Conservation (phyloP, 2,113 vertebrate species). For the Raja brachyura region DNA sequence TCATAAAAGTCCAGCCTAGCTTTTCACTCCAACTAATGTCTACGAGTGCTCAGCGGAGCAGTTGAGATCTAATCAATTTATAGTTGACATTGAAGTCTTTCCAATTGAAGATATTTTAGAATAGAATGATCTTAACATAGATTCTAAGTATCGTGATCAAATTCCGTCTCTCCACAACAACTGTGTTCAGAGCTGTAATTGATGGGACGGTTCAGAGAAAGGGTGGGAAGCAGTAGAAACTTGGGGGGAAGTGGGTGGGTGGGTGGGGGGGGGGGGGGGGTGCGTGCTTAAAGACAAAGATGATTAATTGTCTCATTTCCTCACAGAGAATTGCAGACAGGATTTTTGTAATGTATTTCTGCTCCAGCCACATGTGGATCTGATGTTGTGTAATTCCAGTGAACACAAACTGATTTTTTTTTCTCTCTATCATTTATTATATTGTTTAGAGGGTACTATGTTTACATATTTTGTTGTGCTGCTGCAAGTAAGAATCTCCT, state of each 20-base stretch:
- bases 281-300: too few relatives aligned
- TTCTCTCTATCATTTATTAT: too few relatives aligned
- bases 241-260: too few relatives aligned
- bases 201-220: neutral
- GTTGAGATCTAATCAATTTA: neutral
- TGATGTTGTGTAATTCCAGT: neutral
- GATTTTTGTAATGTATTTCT: too few relatives aligned
- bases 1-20: neutral
- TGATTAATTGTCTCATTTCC: conserved; percentile 7
- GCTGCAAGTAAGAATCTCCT: too few relatives aligned
- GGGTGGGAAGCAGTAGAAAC: too few relatives aligned
- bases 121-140: too few relatives aligned
- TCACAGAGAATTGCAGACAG: neutral
- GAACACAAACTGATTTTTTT: neutral
- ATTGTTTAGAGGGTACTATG: too few relatives aligned
- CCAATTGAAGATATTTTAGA: neutral
- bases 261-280: too few relatives aligned
- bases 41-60: neutral
- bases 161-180: neutral
- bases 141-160: neutral
- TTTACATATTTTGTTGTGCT: too few relatives aligned
- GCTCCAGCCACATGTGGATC: neutral
- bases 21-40: neutral
- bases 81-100: neutral
- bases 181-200: neutral